Base-by-base conservation (phyloP, 1,140 invertebrate species). In the Papilio aristodemus region DNA sequence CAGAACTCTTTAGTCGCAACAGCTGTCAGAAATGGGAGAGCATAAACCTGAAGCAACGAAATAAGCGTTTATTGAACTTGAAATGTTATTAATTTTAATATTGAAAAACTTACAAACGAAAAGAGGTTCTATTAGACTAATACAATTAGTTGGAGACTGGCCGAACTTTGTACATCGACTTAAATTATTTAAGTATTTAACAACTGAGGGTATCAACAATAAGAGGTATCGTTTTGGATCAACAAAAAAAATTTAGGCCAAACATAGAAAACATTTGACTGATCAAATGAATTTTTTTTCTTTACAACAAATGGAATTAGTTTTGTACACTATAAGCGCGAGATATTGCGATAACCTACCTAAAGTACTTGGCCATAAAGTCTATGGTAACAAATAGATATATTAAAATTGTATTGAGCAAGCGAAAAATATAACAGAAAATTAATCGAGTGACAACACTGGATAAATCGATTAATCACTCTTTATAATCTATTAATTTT, bases 381-480 rank as follows among this genome's bases (percentile, higher is more conserved):
- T 81, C 85, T 89, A 89, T 90, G 88, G 88, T 88, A 90, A 90
- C 88, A 82, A 84, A 85, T 80, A 85, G 71, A 85, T 77, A 81
- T 81, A 84, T 73, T 79, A 58, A 74, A 72, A 80, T 75, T 81
- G 79, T 83, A 88, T 80, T 87, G 86, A 87, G 81, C 84, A 85
- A 86, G 81, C 78, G 71, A 76, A 71, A 80, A 79, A 72, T 76
- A 73, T 74, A 37, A 71, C 50, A 73, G 75, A 71, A 78, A 79
- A 71, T 75, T 57, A 68, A 72, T 13, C 38, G 76, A 76, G 32
- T 73, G 72, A 72, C 73, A 80, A 82, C 72, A 74, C 72, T 32
- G 27, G 27, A 2, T 63, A 43, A 70, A 70, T 22, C 14, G 54
- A 67, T 60, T 59, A 7, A 36, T 36, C 59, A 37, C 4, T 63